Evolutionary conservation across 1,140 invertebrate species (phyloP), one percentile per base, ranked within the genome.

Genomic region (Oryzaephilus surinamensis): DNA sequence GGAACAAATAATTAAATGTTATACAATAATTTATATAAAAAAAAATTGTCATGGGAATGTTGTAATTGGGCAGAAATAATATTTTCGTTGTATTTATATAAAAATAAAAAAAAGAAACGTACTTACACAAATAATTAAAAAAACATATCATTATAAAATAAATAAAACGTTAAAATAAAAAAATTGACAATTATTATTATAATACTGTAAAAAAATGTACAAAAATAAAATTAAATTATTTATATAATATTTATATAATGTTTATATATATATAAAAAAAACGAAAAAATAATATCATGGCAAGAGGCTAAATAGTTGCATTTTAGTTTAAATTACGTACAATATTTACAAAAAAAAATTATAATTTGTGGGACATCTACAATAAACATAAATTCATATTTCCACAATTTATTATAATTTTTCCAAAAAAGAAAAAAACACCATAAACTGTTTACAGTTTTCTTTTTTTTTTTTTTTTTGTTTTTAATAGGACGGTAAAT

Each of bases 271-370:
- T 33, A 7, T 36, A 34, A 34, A 36, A 36, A 36, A 36, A n/a
- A n/a, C n/a, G n/a, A n/a, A n/a, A n/a, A n/a, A n/a, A n/a, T n/a
- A n/a, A n/a, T n/a, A n/a, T n/a, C n/a, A n/a, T n/a, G n/a, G n/a
- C n/a, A n/a, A n/a, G n/a, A 21, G 20, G 20, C 20, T 21, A 17
- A 37, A 37, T 37, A 24, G 34, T 13, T 27, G 24, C 11, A 18
- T 4, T 14, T 27, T 28, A 10, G 34, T 14, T 21, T 18, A 26
- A 37, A 28, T 37, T 37, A n/a, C n/a, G n/a, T 43, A 43, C 26
- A n/a, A 43, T 43, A 43, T 34, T 36, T 43, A 43, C 33, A 37
- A 35, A 43, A 26, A 43, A 41, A 43, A 43, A n/a, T n/a, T n/a
- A n/a, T n/a, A n/a, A n/a, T n/a, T n/a, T n/a, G n/a, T n/a, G n/a